These are phyloP conservation scores for Aproaerema taeniolella DNA, from an alignment of 2,888 invertebrate genomes.

Conservation along the genomic window DNA sequence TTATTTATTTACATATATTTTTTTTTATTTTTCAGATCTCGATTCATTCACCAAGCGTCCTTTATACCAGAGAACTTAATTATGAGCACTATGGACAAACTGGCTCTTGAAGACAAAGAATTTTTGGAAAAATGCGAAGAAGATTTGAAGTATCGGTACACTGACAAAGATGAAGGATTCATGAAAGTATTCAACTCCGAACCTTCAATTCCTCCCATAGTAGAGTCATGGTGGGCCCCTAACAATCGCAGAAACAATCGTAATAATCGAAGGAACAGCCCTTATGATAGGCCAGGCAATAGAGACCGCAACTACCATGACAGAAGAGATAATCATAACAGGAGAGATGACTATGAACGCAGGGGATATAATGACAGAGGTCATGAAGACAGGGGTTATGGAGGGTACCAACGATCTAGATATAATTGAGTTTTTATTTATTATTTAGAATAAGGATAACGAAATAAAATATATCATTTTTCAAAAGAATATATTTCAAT, in stretches of 20 bases:
- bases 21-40: slow-evolving; percentile 37
- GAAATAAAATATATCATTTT: slow-evolving; percentile 39
- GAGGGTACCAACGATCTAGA: slow-evolving; percentile 27
- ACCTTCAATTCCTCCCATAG: slow-evolving; percentile 72
- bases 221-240: slow-evolving; percentile 74
- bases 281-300: slow-evolving; percentile 32
- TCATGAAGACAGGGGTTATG: slow-evolving; percentile 21
- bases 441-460: slow-evolving; percentile 12
- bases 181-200: slow-evolving; percentile 63
- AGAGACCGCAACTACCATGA: slow-evolving; percentile 28
- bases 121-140: slow-evolving; percentile 80
- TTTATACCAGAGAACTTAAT: no score
- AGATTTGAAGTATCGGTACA: slow-evolving; percentile 79
- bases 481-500: slow-evolving; percentile 77
- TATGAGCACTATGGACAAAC: slow-evolving; percentile 39
- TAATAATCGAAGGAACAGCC: slow-evolving; percentile 33
- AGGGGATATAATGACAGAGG: slow-evolving; percentile 30
- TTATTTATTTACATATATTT: not conserved
- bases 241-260: slow-evolving; percentile 49
- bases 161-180: slow-evolving; percentile 80
- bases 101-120: slow-evolving; percentile 76
- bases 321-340: slow-evolving; percentile 24
- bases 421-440: slow-evolving; percentile 23
- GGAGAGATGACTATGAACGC: slow-evolving; percentile 22
- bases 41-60: slow-evolving; percentile 37